These are phyloP conservation scores for Papio anubis DNA, from an alignment of 2,113 vertebrate genomes.

Conservation along the genomic window DNA sequence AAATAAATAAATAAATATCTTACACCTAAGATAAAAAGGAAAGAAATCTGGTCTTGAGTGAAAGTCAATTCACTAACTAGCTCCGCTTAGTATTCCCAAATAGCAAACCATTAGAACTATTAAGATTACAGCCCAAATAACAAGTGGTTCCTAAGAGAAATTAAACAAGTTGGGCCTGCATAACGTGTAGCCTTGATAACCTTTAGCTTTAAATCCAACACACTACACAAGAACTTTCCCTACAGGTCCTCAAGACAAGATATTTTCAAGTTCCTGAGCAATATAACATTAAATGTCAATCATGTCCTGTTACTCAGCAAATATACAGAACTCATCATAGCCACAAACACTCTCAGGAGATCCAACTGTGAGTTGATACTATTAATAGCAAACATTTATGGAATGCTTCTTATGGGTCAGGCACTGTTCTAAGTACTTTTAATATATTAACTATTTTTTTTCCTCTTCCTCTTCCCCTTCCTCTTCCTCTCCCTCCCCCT, in stretches of 20 bases:
- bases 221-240: background rate
- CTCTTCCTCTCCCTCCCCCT: no score
- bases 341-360: constrained; percentile 45
- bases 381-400: constrained; percentile 55
- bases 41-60: constrained; percentile 33
- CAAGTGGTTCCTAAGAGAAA: background rate
- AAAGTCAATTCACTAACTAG: constrained; percentile 38
- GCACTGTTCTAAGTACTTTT: constrained; percentile 21
- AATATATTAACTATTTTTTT: background rate
- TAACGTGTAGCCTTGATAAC: background rate
- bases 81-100: constrained; percentile 38
- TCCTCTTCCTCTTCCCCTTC: no score
- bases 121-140: constrained; percentile 25
- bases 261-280: constrained; percentile 18
- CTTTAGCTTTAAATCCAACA: constrained; percentile 25
- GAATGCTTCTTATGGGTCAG: constrained; percentile 9
- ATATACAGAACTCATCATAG: constrained; percentile 18
- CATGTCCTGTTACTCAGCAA: constrained; percentile 14
- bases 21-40: background rate
- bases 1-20: constrained; percentile 23
- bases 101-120: constrained; percentile 49
- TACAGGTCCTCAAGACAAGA: background rate
- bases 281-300: constrained; percentile 11
- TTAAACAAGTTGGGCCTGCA: background rate
- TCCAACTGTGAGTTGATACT: constrained; percentile 15